Conservation (phyloP, 1,140 invertebrate genomes). For the Melitaea cinxia region DNA sequence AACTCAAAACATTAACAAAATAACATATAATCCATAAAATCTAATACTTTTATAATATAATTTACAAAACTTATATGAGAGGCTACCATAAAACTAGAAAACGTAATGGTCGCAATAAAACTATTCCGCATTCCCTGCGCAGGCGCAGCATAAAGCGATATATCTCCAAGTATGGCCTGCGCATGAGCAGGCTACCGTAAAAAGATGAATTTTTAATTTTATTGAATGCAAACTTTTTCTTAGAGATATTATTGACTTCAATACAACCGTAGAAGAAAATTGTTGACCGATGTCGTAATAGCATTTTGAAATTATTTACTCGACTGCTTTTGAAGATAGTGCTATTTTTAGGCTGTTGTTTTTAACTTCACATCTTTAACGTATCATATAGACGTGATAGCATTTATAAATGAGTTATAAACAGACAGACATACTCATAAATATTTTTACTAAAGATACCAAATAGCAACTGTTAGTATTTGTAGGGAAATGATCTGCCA, state of each 20-base stretch:
- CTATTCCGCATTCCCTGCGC: conserved; percentile 1
- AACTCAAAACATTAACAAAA: too few species aligned
- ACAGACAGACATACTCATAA: not conserved
- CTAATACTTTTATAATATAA: too few species aligned
- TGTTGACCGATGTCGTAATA: not conserved
- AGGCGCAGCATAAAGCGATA: conserved; percentile 2
- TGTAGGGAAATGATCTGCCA: too few species aligned
- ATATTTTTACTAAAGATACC: not conserved
- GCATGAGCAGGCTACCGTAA: not conserved
- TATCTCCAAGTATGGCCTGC: conserved; percentile 4
- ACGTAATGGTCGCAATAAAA: conserved; percentile 8
- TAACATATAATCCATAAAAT: conserved; percentile 1
- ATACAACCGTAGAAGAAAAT: not conserved
- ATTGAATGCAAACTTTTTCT: not conserved
- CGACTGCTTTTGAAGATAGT: not conserved
- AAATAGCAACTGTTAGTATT: not conserved
- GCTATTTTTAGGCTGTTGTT: not conserved
- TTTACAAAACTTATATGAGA: conserved; percentile 4
- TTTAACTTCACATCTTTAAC: too few species aligned
- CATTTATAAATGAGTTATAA: too few species aligned
- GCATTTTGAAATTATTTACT: not conserved
- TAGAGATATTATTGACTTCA: not conserved
- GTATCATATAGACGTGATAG: too few species aligned
- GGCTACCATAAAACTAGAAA: not conserved
- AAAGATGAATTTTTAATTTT: not conserved